Percentiles rank a stretch among this genome's conserved stretches.
Evolutionary conservation across 1,140 invertebrate genomes (phyloP).

Genomic region (Antheraea mylitta): DNA sequence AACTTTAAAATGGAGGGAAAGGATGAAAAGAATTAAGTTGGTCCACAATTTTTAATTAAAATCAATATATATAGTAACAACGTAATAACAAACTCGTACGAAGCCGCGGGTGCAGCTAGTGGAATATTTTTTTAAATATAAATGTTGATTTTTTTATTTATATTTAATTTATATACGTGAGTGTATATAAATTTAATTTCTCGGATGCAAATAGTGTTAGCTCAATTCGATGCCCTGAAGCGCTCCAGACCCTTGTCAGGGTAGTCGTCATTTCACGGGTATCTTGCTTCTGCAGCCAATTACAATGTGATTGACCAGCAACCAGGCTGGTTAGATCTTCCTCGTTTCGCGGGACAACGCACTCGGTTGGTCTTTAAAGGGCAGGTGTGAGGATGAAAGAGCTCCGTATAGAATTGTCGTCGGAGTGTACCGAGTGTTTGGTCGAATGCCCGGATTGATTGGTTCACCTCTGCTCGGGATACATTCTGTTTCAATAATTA

Average conservation of each 20-base stretch:
- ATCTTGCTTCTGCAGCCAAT: conserved; percentile 65
- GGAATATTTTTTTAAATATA: too few species aligned
- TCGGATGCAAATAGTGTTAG: conserved; percentile 33
- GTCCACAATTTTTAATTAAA: too few species aligned
- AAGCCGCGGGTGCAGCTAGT: too few species aligned
- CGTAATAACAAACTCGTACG: too few species aligned
- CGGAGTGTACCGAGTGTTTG: conserved; percentile 52
- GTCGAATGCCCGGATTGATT: conserved; percentile 64
- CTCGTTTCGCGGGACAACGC: conserved; percentile 4
- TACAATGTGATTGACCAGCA: conserved; percentile 67
- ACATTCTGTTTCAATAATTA: conserved; percentile 61
- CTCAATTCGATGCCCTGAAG: conserved; percentile 51
- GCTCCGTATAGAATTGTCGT: conserved; percentile 36
- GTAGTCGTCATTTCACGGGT: conserved; percentile 68
- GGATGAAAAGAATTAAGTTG: too few species aligned
- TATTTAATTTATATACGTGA: neutral
- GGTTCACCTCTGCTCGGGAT: conserved; percentile 39
- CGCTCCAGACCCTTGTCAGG: conserved; percentile 60
- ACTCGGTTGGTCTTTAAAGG: conserved; percentile 7
- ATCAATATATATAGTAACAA: too few species aligned
- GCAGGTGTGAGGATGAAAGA: conserved; percentile 18
- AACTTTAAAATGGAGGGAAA: too few species aligned
- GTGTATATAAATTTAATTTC: neutral
- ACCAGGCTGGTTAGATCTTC: conserved; percentile 25
- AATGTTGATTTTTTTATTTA: too few species aligned